A percentile compares a stretch with the other conserved stretches of the same genome.
These are phyloP conservation scores for Pedionomus torquatus DNA, from an alignment of 2,113 vertebrate genomes.

Conservation along the genomic window DNA sequence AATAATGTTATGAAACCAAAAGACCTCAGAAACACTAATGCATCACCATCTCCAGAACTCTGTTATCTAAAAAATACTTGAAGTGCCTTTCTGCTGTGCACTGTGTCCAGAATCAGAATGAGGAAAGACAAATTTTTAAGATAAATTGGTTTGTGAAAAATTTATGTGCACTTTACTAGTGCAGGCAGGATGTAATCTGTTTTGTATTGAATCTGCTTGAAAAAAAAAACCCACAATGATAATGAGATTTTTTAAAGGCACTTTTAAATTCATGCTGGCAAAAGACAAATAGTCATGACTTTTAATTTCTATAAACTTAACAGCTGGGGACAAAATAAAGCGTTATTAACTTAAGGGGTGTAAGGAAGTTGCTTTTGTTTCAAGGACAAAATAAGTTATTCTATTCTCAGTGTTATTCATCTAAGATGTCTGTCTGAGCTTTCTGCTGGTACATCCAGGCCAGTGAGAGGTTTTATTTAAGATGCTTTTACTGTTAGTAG, in stretches of 20 bases:
- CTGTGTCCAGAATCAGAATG: conserved; percentile 73
- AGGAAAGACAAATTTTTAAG: conserved; percentile 76
- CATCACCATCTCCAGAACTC: conserved; percentile 3
- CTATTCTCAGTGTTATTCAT: conserved; percentile 49
- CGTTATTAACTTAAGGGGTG: conserved; percentile 72
- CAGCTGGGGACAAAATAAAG: conserved; percentile 77
- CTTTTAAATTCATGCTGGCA: conserved; percentile 80
- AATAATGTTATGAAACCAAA: conserved; percentile 4
- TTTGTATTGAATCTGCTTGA: conserved; percentile 78
- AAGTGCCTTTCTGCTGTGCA: conserved; percentile 62
- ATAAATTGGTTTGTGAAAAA: conserved; percentile 84
- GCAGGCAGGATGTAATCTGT: conserved; percentile 79
- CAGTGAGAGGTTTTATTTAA: conserved; percentile 32
- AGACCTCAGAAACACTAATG: conserved; percentile 35
- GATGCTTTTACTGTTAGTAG: neutral
- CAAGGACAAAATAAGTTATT: conserved; percentile 70
- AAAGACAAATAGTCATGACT: conserved; percentile 81
- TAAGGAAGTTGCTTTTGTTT: conserved; percentile 74
- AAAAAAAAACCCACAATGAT: conserved; percentile 55
- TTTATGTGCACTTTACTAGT: conserved; percentile 79
- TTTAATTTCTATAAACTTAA: conserved; percentile 83
- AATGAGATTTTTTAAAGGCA: conserved; percentile 82
- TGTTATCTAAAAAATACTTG: conserved; percentile 65
- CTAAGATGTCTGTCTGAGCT: conserved; percentile 42
- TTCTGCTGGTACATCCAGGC: conserved; percentile 11